Base-by-base conservation (phyloP, 1,140 invertebrate species). In the Drosophila pachea region DNA sequence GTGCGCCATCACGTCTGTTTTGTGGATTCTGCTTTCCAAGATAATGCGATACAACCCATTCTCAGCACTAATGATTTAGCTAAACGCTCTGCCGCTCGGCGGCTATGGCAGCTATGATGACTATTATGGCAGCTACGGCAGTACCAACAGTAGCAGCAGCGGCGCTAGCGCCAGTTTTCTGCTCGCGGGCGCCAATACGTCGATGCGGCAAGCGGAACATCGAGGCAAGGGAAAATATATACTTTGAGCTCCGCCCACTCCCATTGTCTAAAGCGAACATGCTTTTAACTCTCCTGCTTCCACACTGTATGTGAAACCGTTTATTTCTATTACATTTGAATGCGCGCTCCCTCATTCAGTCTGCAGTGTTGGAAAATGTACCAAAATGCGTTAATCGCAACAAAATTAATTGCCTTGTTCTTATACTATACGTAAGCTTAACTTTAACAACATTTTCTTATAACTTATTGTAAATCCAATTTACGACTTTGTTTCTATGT, bases 41-140 rank as follows among this genome's bases (percentile, higher is more conserved):
- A 95, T 97, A 67, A 96, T 97, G 95, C 91, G 96, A 74, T 96
- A 96, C 89, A 96, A 94, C 89, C 95, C 95, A 5, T 93, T 95
- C 79, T 92, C 93, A 2, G 91, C 93, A 48, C 93, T 94, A 91
- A 91, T 94, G 73, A 92, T 93, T 90, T 93, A 92, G 83, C 83
- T 79, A 86, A 87, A 86, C 77, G 82, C 82, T 68, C 48, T 82
- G 82, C 82, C 82, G 82, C 76, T 87, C 77, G 77, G 77, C 77
- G 82, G 69, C 55, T 86, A 77, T 64, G 77, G 74, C 50, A 77
- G 71, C 70, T 79, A 82, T 47, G 62, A 66, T 16, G 71, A 73
- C 43, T 73, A 75, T 33, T 78, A 78, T 55, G 76, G 71, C 42
- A 78, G 76, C 48, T 76, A 74, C 31, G 68, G 74, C 58, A 77